Evolutionary conservation across 1,140 invertebrate genomes (phyloP), one percentile per base, ranked within the genome.

Genomic region (Hyles vespertilio): DNA sequence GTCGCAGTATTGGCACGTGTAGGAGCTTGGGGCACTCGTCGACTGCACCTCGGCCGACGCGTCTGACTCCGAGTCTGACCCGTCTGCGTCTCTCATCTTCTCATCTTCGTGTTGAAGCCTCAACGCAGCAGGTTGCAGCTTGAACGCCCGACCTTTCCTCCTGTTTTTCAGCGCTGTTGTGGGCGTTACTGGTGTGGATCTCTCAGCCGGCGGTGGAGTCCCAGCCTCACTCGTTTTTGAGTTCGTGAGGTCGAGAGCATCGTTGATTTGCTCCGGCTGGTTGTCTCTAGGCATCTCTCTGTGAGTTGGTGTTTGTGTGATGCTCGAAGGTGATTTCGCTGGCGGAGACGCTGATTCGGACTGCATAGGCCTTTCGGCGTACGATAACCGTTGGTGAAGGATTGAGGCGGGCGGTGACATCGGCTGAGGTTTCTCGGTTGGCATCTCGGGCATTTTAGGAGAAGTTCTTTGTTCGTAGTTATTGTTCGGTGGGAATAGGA

Each of bases 1-100:
- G 69, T 96, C 94, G 84, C 98, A 99, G 79, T 95, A 95, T 34
- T 93, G 90, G 78, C 98, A 99, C 58, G 92, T 91, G 72, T 94
- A 94, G 7, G 81, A 79, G 45, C 72, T 79, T 3, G 59, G 46
- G 3, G 70, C 62, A 1, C 69, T 69, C 51, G 70, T 59, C 0
- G 63, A 50, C 3, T 71, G 61, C 6, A 59, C 62, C 32, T 82
- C 76, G 34, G 65, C 71, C 1, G 81, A 79, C 2, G 77, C 70
- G 11, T 87, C 80, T 3, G 79, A 84, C 50, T 92, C 90, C 0
- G 84, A 79, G 3, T 90, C 89, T 0, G 87, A 91, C 4, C 78
- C 80, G 6, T 84, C 72, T 6, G 68, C 68, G 32, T 77, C 70
- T 0, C 46, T 51, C 51, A 66, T 68, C 63, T 78, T 81, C 7